Base-by-base conservation (phyloP, 2,888 invertebrate genomes). In the Megalurothrips usitatus region DNA sequence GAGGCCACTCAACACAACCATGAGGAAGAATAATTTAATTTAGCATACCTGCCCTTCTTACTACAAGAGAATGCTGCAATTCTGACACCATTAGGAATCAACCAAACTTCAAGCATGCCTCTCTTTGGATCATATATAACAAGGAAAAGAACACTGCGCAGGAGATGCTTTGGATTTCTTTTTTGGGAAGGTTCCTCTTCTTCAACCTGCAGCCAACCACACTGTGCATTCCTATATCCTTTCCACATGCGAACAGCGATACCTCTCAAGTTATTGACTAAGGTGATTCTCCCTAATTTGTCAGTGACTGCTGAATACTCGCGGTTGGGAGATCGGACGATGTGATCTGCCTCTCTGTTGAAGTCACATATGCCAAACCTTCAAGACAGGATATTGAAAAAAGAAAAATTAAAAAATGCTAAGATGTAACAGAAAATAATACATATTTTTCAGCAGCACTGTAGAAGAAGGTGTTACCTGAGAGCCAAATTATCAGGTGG, bases 211-310 rank as follows among this genome's bases (percentile, higher is more conserved):
- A 98, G 89, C 91, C 98, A 99, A 2, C 95, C 96, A 86, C 97
- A 96, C 86, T 98, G 95, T 0, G 98, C 98, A 86, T 98, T 96
- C 80, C 98, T 90, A 87, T 97, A 99, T 6, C 99, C 98, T 89
- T 98, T 98, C 91, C 97, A 97, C 86, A 98, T 92, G 80, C 96
- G 90, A 68, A 97, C 88, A 43, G 94, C 92, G 81, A 94, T 90
- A 0, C 97, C 96, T 83, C 91, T 91, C 79, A 90, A 90, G 19
- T 95, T 92, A 87, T 99, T 97, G 52, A 99, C 88, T 23, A 99
- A 89, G 78, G 94, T 91, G 0, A 99, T 94, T 82, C 99, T 91
- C 47, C 98, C 98, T 85, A 96, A 91, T 84, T 92, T 92, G 87
- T 99, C 99, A 0, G 94, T 91, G 78, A 96, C 90, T 0, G 94